Base-by-base conservation (phyloP, 2,797 vertebrate genomes). In the Anomalospiza imberbis region DNA sequence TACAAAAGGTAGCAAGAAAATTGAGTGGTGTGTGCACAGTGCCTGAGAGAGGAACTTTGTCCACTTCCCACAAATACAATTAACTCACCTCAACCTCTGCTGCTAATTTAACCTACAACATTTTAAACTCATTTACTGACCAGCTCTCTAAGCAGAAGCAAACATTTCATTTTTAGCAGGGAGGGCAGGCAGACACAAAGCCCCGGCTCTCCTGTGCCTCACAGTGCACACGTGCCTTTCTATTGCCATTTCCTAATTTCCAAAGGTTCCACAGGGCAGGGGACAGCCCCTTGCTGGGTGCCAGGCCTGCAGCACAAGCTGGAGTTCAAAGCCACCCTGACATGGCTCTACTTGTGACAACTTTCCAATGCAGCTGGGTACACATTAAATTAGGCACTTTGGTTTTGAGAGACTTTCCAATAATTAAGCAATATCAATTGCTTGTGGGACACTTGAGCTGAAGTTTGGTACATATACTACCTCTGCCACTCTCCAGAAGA, bases 401-500 rank as follows among this genome's bases (percentile, higher is more conserved):
- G 66, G 63, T 72, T 85, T 96, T 89, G 80, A 80, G 58, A 90
- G 45, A 34, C 48, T 88, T 86, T 72, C 38, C 71, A 53, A 47
- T 22, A 63, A 55, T 63, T 65, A 42, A 72, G 58, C 21, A 47
- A 28, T 55, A 18, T n/a, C 65, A 62, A 38, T 85, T 91, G 53
- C 74, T 79, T 90, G 71, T 4, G 17, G 57, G 89, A 91, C 53
- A 58, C 71, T 29, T 92, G 81, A 95, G 85, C 26, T 84, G 38
- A 88, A 83, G 53, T 67, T 67, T 25, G 85, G 68, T 76, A 95
- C 73, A 44, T 13, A 17, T 61, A 26, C 79, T 94, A 76, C 79
- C 88, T 91, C 91, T 76, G 58, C 89, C 79, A 80, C 72, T 75
- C 65, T 78, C 85, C 73, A 92, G 81, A 53, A 97, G 73, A 53